phyloP scores from a whole-genome alignment of 2,888 invertebrate species.

The Eupithecia inturbata region DNA sequence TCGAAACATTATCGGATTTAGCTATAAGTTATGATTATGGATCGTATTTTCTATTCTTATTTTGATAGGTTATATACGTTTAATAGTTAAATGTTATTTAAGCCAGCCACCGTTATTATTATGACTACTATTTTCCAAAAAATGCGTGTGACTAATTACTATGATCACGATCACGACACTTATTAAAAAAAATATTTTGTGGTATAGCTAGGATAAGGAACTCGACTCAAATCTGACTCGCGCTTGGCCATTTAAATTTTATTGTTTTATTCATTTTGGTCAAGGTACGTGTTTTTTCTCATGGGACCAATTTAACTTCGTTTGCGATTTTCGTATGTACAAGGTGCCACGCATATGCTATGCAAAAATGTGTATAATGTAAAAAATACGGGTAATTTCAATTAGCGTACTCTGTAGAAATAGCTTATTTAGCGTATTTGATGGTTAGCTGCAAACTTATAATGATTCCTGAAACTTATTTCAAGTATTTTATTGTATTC shows the following conservation, averaged over 20 bases:
- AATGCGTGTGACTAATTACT: background rate
- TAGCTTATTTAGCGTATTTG: background rate
- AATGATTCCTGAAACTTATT: conserved; percentile 1
- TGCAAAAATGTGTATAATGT: background rate
- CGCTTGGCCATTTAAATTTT: background rate
- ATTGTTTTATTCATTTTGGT: background rate
- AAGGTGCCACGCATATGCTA: background rate
- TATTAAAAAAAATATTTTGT: background rate
- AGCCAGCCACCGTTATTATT: no score
- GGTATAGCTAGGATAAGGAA: background rate
- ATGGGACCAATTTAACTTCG: background rate
- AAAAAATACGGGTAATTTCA: background rate
- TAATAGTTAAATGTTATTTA: background rate
- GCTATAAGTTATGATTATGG: background rate
- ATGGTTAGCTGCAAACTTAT: background rate
- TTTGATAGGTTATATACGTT: background rate
- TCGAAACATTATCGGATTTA: conserved; percentile 8
- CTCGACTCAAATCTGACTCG: background rate
- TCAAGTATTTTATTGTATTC: conserved; percentile 5
- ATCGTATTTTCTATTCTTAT: background rate
- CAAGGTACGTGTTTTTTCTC: background rate
- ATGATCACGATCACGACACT: background rate
- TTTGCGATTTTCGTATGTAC: background rate
- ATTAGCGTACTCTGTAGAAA: background rate
- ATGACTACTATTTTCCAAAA: no score